Evolutionary conservation across 2,113 vertebrate genomes (phyloP).

Genomic region (Hemibagrus wyckioides): DNA sequence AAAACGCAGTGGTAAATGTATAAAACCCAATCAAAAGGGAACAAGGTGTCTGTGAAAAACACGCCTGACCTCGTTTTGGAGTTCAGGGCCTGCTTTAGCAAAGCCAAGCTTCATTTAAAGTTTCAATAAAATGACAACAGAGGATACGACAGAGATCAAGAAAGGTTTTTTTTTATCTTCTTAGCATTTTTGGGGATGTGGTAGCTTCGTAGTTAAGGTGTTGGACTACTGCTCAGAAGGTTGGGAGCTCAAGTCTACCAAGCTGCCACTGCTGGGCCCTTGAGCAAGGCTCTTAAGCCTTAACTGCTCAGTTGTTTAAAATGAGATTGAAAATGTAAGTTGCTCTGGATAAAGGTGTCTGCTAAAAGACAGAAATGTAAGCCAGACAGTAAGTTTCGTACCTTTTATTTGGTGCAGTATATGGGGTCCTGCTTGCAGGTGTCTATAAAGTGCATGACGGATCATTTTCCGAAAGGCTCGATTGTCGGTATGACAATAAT

Average conservation of each 20-base stretch:
- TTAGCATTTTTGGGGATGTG: too few relatives aligned
- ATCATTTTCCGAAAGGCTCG: constrained; percentile 14
- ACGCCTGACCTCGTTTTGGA: constrained; percentile 20
- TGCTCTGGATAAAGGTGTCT: too few relatives aligned
- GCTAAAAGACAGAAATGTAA: too few relatives aligned
- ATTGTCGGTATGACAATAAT: constrained; percentile 29
- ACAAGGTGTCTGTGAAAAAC: constrained; percentile 37
- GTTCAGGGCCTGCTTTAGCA: constrained; percentile 12
- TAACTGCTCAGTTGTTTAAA: too few relatives aligned
- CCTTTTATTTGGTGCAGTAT: background rate
- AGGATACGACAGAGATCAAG: background rate
- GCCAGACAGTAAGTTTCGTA: too few relatives aligned
- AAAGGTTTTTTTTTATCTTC: too few relatives aligned
- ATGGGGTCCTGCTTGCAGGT: constrained; percentile 1
- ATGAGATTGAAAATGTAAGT: too few relatives aligned
- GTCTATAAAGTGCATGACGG: background rate
- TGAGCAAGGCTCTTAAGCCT: too few relatives aligned
- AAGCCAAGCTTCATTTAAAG: background rate
- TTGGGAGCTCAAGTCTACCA: too few relatives aligned
- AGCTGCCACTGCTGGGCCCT: too few relatives aligned
- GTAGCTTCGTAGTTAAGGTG: too few relatives aligned
- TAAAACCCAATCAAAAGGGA: constrained; percentile 29
- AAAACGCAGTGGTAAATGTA: constrained; percentile 32
- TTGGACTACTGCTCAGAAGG: too few relatives aligned
- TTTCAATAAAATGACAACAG: constrained; percentile 10